phyloP scores from a whole-genome alignment of 1,140 invertebrate genomes.

The Lasaia peninsularis region DNA sequence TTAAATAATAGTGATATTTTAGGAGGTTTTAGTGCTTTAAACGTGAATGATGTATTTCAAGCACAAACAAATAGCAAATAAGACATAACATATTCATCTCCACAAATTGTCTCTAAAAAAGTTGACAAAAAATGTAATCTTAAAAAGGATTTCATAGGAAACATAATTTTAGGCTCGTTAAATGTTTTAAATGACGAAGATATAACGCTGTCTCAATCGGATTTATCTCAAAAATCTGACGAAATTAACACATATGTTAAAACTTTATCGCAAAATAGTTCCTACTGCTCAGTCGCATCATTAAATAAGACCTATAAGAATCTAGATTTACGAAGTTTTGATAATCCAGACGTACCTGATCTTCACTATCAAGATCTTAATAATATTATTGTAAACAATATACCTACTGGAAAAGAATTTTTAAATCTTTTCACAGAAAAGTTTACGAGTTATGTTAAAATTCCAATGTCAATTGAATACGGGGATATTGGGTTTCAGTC shows the following conservation, averaged over 20 bases:
- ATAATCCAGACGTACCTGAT: slow-evolving; percentile 26
- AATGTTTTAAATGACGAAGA: slow-evolving; percentile 46
- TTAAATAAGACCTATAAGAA: slow-evolving; percentile 53
- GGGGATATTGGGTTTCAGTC: slow-evolving; percentile 57
- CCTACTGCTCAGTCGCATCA: slow-evolving; percentile 37
- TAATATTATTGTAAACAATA: slow-evolving; percentile 22
- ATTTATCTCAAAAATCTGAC: slow-evolving; percentile 11
- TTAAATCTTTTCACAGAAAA: slow-evolving; percentile 36
- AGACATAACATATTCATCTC: background rate
- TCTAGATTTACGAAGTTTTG: slow-evolving; percentile 49
- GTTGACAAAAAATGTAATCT: background rate
- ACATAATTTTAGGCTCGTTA: slow-evolving; percentile 10
- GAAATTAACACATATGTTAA: slow-evolving; percentile 17
- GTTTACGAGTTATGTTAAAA: slow-evolving; percentile 16
- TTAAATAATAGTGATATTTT: background rate
- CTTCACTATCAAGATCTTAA: background rate
- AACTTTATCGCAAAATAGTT: slow-evolving; percentile 32
- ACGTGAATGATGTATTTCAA: background rate
- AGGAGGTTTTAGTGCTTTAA: background rate
- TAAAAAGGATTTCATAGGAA: slow-evolving; percentile 1
- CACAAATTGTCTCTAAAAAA: background rate
- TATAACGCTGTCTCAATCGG: background rate
- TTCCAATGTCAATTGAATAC: slow-evolving; percentile 39
- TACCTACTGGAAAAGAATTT: slow-evolving; percentile 39
- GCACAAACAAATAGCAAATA: background rate